Evolutionary conservation across 2,797 vertebrate species (phyloP).

Genomic region (Sus cebifrons): DNA sequence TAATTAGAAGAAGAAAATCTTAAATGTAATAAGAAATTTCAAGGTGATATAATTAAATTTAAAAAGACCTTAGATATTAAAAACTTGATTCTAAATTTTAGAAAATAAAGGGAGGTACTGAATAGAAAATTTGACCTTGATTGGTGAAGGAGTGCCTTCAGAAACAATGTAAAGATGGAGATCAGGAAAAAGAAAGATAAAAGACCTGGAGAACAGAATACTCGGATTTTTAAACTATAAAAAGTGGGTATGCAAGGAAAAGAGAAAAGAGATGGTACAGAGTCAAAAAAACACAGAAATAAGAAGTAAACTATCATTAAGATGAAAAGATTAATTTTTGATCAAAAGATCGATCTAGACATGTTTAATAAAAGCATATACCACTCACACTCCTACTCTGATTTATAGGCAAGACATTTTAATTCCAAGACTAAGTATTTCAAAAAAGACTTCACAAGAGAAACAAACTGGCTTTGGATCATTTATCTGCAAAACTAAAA

Average conservation of each 20-base stretch:
- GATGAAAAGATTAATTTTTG: conserved; percentile 10
- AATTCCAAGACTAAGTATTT: not conserved
- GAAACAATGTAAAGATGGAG: not conserved
- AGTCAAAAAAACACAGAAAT: not conserved
- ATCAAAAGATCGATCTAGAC: not conserved
- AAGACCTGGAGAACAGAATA: not conserved
- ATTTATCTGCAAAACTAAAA: not conserved
- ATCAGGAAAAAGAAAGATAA: not conserved
- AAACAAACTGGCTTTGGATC: not conserved
- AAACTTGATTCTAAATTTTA: conserved; percentile 17
- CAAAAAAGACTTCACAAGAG: not conserved
- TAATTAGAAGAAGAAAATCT: not conserved
- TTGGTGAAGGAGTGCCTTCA: not conserved
- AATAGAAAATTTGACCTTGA: not conserved
- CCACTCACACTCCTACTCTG: not conserved
- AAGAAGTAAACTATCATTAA: not conserved
- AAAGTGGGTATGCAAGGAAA: not conserved
- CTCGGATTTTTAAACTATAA: not conserved
- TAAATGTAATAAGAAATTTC: not conserved
- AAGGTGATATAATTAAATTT: not conserved
- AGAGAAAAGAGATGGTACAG: not conserved
- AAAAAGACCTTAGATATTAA: not conserved
- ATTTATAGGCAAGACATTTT: not conserved
- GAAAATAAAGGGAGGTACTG: not conserved
- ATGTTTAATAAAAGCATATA: not conserved